phyloP scores from a whole-genome alignment of 92 coral and sea anemone species.

The Pocillopora meandrina region DNA sequence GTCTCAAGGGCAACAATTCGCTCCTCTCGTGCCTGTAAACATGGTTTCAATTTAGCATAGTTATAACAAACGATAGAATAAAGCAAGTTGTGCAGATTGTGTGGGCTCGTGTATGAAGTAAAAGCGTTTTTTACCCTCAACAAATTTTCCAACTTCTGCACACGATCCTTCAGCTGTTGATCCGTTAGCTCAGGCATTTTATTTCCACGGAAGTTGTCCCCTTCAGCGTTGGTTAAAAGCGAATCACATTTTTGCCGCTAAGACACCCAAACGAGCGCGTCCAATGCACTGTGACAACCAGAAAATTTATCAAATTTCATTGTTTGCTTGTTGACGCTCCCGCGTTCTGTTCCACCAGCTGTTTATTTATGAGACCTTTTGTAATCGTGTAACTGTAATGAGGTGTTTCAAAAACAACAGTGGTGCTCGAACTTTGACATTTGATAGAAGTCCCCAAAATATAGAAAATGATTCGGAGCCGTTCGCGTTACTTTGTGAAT shows the following conservation, averaged over 20 bases:
- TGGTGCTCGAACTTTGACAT: too few species aligned
- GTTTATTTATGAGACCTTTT: neutral
- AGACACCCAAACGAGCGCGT: constrained; percentile 32
- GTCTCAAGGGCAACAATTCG: constrained; percentile 97
- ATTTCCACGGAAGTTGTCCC: neutral
- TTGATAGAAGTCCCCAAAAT: too few species aligned
- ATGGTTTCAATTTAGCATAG: neutral
- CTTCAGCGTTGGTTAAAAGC: neutral
- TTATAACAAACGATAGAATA: neutral
- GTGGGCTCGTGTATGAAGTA: neutral
- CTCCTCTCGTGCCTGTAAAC: constrained; percentile 92
- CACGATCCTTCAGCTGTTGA: constrained; percentile 79
- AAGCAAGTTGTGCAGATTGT: neutral
- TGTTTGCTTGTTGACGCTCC: constrained; percentile 55
- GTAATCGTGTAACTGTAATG: neutral
- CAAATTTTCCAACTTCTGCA: constrained; percentile 92
- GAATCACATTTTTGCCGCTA: neutral
- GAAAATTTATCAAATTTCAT: constrained; percentile 38
- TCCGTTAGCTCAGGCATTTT: constrained; percentile 89
- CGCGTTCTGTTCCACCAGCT: constrained; percentile 64
- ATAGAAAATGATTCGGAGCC: constrained; percentile 43
- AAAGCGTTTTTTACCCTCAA: constrained; percentile 68
- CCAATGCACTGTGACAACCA: constrained; percentile 70
- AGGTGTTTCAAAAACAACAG: neutral
- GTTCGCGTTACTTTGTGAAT: constrained; percentile 69